Conservation (phyloP, 2,113 vertebrate genomes). For the Perccottus glenii region DNA sequence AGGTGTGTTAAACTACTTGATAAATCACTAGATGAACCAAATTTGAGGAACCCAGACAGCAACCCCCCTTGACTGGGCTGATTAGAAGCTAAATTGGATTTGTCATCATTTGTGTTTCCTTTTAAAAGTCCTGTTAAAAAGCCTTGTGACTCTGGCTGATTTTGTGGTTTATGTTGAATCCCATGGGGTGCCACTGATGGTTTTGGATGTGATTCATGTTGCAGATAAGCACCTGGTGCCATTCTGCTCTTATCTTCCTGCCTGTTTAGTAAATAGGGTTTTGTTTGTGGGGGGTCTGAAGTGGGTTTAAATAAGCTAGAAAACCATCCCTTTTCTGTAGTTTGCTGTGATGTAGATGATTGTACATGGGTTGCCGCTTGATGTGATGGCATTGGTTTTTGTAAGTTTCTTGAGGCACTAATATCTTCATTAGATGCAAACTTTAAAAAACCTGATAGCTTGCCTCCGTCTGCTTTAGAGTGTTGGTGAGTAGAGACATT, state of each 20-base stretch:
- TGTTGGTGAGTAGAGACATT: slow-evolving; percentile 58
- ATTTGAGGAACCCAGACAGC: slow-evolving; percentile 76
- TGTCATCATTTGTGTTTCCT: slow-evolving; percentile 52
- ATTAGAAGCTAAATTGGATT: slow-evolving; percentile 33
- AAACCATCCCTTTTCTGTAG: slow-evolving; percentile 74
- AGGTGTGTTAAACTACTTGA: slow-evolving; percentile 48
- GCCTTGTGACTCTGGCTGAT: slow-evolving; percentile 60
- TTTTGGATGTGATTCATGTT: slow-evolving; percentile 34
- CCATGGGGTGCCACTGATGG: slow-evolving; percentile 12
- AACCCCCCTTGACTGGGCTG: slow-evolving; percentile 69
- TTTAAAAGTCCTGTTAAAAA: slow-evolving; percentile 74
- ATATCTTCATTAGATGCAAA: slow-evolving; percentile 73
- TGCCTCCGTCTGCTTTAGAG: slow-evolving; percentile 57
- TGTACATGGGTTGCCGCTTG: slow-evolving; percentile 8
- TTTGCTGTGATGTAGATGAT: slow-evolving; percentile 39
- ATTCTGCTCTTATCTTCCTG: slow-evolving; percentile 31
- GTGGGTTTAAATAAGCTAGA: slow-evolving; percentile 69
- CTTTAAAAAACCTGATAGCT: slow-evolving; percentile 73
- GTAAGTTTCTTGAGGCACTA: slow-evolving; percentile 33
- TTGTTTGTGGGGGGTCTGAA: slow-evolving; percentile 31
- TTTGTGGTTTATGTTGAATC: slow-evolving; percentile 34
- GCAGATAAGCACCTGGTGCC: not conserved
- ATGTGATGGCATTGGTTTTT: slow-evolving; percentile 40
- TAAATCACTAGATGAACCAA: slow-evolving; percentile 65
- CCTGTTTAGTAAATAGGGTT: slow-evolving; percentile 41